Evolutionary conservation across 2,113 vertebrate species (phyloP).

Genomic region (Atractosteus spatula): DNA sequence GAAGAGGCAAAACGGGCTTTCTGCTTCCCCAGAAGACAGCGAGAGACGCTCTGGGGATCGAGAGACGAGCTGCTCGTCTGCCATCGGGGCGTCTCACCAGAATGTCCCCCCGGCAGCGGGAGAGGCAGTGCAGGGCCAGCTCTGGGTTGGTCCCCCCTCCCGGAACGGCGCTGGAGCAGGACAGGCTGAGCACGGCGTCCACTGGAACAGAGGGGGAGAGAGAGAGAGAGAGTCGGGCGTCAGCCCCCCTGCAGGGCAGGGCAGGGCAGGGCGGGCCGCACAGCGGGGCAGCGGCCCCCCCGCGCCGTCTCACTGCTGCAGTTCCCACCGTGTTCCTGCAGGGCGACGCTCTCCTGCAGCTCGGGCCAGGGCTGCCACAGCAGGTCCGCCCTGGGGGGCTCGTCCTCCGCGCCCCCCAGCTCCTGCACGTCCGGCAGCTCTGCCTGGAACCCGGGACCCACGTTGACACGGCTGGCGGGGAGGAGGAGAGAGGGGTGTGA

Average conservation of each 20-base stretch:
- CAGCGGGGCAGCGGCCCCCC: no score
- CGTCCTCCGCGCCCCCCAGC: slow-evolving; percentile 16
- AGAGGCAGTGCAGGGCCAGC: slow-evolving; percentile 69
- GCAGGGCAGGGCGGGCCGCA: no score
- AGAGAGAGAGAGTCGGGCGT: neutral
- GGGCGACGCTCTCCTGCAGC: slow-evolving; percentile 37
- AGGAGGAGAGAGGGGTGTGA: neutral
- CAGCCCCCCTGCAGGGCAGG: no score
- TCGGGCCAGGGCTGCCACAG: slow-evolving; percentile 64
- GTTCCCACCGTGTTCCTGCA: slow-evolving; percentile 52
- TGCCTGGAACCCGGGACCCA: slow-evolving; percentile 66
- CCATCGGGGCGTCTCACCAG: slow-evolving; percentile 47
- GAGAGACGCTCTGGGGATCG: neutral
- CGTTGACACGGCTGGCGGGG: slow-evolving; percentile 53
- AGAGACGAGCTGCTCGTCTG: no score
- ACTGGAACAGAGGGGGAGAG: slow-evolving; percentile 41
- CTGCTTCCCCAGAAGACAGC: no score
- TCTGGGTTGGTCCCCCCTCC: slow-evolving; percentile 71
- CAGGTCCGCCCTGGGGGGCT: slow-evolving; percentile 46
- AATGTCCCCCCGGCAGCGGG: slow-evolving; percentile 52
- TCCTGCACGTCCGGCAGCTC: slow-evolving; percentile 44
- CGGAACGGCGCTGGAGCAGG: slow-evolving; percentile 68
- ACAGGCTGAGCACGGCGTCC: slow-evolving; percentile 63
- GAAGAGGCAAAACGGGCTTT: no score
- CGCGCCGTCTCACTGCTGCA: neutral